Conservation (phyloP, 2,888 invertebrate species). For the Desoria tigrina region DNA sequence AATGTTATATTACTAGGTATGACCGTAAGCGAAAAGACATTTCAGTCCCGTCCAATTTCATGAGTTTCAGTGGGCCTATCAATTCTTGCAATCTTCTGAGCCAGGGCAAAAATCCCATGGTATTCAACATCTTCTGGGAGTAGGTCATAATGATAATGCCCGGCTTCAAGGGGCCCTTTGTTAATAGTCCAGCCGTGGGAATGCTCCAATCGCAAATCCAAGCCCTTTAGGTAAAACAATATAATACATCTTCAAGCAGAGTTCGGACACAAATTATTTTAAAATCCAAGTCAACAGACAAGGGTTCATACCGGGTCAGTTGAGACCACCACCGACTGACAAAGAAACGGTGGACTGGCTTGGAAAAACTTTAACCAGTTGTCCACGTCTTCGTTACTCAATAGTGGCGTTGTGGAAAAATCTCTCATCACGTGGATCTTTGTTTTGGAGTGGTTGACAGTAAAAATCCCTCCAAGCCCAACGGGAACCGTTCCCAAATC, state of each 20-base stretch:
- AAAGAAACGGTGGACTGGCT: constrained; percentile 84
- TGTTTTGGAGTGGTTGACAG: constrained; percentile 77
- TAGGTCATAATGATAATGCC: constrained; percentile 95
- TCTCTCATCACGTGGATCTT: constrained; percentile 96
- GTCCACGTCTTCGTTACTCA: constrained; percentile 72
- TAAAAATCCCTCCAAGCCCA: constrained; percentile 85
- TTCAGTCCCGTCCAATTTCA: constrained; percentile 74
- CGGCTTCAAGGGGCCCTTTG: constrained; percentile 71
- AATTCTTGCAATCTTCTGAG: constrained; percentile 70
- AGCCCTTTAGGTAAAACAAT: constrained; percentile 66
- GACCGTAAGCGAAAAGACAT: too few species aligned
- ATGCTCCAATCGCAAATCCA: constrained; percentile 91
- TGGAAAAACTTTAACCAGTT: constrained; percentile 88
- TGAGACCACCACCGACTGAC: constrained; percentile 83
- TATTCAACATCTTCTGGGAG: constrained; percentile 86
- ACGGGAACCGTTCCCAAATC: constrained; percentile 39
- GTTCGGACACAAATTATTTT: constrained; percentile 12
- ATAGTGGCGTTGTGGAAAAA: constrained; percentile 75
- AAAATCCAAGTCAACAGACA: too few species aligned
- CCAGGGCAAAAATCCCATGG: constrained; percentile 83
- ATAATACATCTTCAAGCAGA: too few species aligned
- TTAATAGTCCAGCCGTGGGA: constrained; percentile 79
- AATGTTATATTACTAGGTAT: too few species aligned
- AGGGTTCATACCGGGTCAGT: constrained; percentile 78
- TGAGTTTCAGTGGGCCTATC: constrained; percentile 72